phyloP scores from a whole-genome alignment of 2,888 invertebrate species.

The Trachelus iudaicus region DNA sequence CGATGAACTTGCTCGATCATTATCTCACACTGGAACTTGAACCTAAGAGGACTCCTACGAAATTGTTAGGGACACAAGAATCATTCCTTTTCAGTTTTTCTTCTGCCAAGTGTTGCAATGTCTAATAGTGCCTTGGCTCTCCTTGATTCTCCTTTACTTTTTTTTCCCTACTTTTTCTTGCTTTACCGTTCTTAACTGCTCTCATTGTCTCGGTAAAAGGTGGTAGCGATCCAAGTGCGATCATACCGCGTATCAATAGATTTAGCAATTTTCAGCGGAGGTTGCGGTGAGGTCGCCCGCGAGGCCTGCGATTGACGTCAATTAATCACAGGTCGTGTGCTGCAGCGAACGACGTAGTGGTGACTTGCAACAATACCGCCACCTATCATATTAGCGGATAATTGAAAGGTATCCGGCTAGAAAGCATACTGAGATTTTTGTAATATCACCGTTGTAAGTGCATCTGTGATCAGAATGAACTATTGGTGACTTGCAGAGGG shows the following conservation, averaged over 20 bases:
- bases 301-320: conserved; percentile 63
- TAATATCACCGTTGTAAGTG: conserved; percentile 50
- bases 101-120: background rate
- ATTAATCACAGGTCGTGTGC: conserved; percentile 60
- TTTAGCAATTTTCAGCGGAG: conserved; percentile 27
- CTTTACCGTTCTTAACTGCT: background rate
- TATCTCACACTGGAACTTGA: background rate
- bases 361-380: conserved; percentile 60
- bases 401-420: conserved; percentile 65
- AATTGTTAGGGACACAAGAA: background rate
- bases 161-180: background rate
- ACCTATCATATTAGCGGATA: conserved; percentile 63
- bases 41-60: background rate
- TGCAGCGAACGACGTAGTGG: conserved; percentile 61
- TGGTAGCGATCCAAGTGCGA: background rate
- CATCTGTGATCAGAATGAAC: conserved; percentile 46
- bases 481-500: conserved; percentile 56
- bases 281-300: conserved; percentile 18
- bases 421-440: conserved; percentile 59
- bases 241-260: conserved; percentile 36
- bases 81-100: background rate
- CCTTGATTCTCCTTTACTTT: background rate
- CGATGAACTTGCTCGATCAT: background rate
- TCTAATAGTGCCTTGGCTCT: background rate
- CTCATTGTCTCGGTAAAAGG: background rate